Evolutionary conservation across 2,888 invertebrate genomes (phyloP).

Genomic region (Anodontia alba): DNA sequence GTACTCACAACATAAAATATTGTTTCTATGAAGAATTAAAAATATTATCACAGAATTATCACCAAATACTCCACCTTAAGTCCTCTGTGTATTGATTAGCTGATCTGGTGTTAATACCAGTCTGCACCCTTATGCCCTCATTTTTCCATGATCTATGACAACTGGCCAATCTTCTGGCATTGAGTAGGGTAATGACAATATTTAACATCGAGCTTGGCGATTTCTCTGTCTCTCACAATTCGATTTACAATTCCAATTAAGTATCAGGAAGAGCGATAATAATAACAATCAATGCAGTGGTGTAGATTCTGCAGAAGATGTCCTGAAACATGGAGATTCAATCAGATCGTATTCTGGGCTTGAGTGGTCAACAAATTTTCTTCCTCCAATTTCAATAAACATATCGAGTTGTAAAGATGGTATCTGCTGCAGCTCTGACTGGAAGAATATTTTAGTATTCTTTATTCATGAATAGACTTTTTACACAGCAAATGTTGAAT

Average conservation of each 20-base stretch:
- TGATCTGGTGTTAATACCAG: too few relatives aligned
- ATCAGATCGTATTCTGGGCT: not conserved
- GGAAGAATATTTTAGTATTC: too few relatives aligned
- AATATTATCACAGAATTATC: too few relatives aligned
- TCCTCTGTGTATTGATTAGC: too few relatives aligned
- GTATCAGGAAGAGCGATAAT: not conserved
- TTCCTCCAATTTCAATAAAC: not conserved
- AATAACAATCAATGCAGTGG: not conserved
- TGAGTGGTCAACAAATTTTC: slow-evolving; percentile 7
- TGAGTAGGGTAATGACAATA: slow-evolving; percentile 5
- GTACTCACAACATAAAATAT: too few relatives aligned
- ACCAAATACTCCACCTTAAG: too few relatives aligned
- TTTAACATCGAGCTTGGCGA: not conserved
- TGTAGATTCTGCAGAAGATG: not conserved
- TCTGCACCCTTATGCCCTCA: not conserved
- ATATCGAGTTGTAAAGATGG: not conserved
- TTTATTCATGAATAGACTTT: too few relatives aligned
- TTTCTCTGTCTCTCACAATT: not conserved
- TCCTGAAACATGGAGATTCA: not conserved
- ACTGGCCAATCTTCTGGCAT: not conserved
- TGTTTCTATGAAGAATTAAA: too few relatives aligned
- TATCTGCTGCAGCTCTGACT: too few relatives aligned
- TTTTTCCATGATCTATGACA: slow-evolving; percentile 1
- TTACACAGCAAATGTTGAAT: too few relatives aligned
- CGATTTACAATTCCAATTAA: slow-evolving; percentile 11